Conservation (phyloP, 2,797 vertebrate genomes). For the Furcifer pardalis region DNA sequence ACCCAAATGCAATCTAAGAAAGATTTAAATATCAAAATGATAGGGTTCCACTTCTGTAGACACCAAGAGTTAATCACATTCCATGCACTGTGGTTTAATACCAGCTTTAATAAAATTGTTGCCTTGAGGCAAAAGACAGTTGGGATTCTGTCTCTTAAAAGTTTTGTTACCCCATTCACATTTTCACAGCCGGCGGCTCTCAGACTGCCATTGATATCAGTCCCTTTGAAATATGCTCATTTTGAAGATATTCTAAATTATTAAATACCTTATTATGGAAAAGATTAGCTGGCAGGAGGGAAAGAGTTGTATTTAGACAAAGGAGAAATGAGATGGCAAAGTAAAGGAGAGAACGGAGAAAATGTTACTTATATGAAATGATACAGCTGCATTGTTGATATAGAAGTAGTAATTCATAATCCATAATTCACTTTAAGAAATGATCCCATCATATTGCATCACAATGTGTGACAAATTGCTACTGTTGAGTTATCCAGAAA, state of each 20-base stretch:
- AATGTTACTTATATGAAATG: slow-evolving; percentile 73
- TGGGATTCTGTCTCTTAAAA: slow-evolving; percentile 72
- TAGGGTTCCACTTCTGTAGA: slow-evolving; percentile 73
- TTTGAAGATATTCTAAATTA: slow-evolving; percentile 75
- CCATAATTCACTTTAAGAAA: slow-evolving; percentile 73
- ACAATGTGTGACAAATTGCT: slow-evolving; percentile 65
- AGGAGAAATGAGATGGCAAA: slow-evolving; percentile 64
- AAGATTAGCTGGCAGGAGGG: slow-evolving; percentile 65
- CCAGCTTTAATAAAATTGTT: slow-evolving; percentile 80
- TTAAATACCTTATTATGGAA: slow-evolving; percentile 76
- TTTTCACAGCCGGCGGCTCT: slow-evolving; percentile 64
- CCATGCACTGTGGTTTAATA: slow-evolving; percentile 78
- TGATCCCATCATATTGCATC: slow-evolving; percentile 70
- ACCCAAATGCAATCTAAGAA: slow-evolving; percentile 72
- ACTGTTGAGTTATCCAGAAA: slow-evolving; percentile 54
- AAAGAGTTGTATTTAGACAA: slow-evolving; percentile 66
- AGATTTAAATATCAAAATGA: slow-evolving; percentile 80
- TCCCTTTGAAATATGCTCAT: slow-evolving; percentile 75
- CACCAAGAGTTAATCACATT: slow-evolving; percentile 80
- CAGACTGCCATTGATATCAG: slow-evolving; percentile 62
- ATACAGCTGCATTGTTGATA: slow-evolving; percentile 68
- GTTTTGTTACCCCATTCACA: slow-evolving; percentile 70
- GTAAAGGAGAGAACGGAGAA: slow-evolving; percentile 67
- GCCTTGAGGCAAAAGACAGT: slow-evolving; percentile 74
- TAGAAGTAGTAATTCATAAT: slow-evolving; percentile 70